Percentiles rank a stretch among this genome's conserved stretches.
phyloP scores from a whole-genome alignment of 2,888 invertebrate species.

The Tenthredo notha region DNA sequence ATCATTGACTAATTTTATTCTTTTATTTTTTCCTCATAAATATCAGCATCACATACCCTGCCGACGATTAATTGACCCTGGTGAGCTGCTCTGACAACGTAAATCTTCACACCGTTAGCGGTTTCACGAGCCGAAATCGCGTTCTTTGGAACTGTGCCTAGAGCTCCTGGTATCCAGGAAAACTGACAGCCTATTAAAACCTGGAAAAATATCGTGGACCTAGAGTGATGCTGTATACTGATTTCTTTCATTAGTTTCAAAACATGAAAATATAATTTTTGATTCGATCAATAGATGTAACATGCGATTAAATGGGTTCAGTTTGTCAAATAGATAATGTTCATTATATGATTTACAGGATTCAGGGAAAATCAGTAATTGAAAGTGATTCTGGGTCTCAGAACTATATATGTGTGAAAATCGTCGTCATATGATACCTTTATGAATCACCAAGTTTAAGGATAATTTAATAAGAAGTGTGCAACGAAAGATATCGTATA shows the following conservation, averaged over 20 bases:
- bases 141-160: conserved; percentile 57
- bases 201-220: conserved; percentile 41
- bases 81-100: conserved; percentile 58
- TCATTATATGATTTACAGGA: not conserved
- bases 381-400: not conserved
- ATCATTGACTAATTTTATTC: not conserved
- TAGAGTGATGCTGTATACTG: not conserved
- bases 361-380: not conserved
- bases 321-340: not conserved
- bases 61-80: conserved; percentile 56
- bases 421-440: not conserved
- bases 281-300: not conserved
- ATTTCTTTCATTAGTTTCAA: not conserved
- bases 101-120: conserved; percentile 56
- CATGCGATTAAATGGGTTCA: not conserved
- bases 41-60: conserved; percentile 51
- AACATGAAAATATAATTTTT: not conserved
- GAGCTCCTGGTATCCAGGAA: conserved; percentile 56
- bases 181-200: conserved; percentile 59
- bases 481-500: not conserved
- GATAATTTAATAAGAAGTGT: not conserved
- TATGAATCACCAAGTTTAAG: not conserved
- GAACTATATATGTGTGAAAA: not conserved
- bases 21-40: not conserved
- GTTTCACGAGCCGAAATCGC: conserved; percentile 56